Base-by-base conservation (phyloP, 2,113 vertebrate species). In the Phylloscopus whistleri region DNA sequence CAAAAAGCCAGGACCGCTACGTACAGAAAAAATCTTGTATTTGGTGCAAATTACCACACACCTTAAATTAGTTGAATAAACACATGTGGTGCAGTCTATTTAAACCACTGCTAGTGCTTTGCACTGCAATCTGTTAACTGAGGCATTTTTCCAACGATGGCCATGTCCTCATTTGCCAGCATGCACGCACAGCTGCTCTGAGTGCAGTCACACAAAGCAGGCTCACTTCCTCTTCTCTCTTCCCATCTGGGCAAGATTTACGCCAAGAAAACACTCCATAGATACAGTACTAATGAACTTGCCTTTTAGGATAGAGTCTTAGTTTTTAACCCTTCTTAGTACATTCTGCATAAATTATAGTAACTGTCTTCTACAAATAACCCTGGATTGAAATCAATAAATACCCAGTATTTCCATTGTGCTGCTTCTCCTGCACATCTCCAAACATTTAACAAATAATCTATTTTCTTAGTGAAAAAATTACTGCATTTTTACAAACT, bases 161-260 rank as follows among this genome's bases (percentile, higher is more conserved):
- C 23, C 27, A 15, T 4, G 41, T 85, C 74, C 89, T 83, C 37
- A 1, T 73, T 79, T 44, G 35, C 6, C 1, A 31, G 56, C 22
- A n/a, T 9, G 44, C 41, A 73, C 0, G 0, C 53, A 41, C 84
- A 84, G 84, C 93, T 87, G 74, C 75, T 93, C 44, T 9, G 7
- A 53, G 27, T 2, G 4, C 44, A 75, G 52, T 33, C 62, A 68
- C 77, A 86, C 58, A 87, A 89, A 64, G 69, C 49, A 66, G 53
- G 22, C 41, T 72, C 81, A 19, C 74, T 89, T 55, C 41, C 24
- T 58, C 67, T 81, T 83, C 83, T 46, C 37, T 77, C 53, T 79
- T 82, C 23, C 93, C 87, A 93, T 92, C 80, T 95, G 89, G 77
- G 23, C 41, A 91, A 82, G 37, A 68, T 26, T 78, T 44, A 67